Base-by-base conservation (phyloP, 1,140 invertebrate genomes). In the Epicauta chinensis region DNA sequence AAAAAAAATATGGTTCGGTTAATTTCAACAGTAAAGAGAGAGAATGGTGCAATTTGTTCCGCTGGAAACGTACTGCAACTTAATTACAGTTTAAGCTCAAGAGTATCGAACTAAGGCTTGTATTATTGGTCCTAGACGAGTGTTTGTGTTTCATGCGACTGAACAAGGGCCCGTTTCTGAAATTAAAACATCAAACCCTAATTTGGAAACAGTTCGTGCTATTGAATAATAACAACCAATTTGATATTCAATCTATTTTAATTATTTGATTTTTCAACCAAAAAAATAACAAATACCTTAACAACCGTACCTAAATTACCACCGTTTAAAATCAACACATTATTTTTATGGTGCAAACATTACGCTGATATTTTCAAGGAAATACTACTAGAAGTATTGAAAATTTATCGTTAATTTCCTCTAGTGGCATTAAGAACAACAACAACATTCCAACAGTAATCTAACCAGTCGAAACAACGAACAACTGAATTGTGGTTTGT, bases 101-200 rank as follows among this genome's bases (percentile, higher is more conserved):
- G 45, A 47, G 45, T 47, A 47, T 47, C 45, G 45, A 47, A 47
- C 45, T 47, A 47, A 47, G 45, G 45, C 45, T 23, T 37, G 45
- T 47, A 37, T 47, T 47, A 47, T 47, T 47, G 45, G 45, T 47
- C 39, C 51, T 39, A 54, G 44, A 44, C 44, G 52, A 54, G 44
- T 54, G 52, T 54, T 40, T 54, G 38, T 41, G 50, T 37, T 47
- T 54, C 46, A 47, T 45, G 36, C 52, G 45, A 47, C 45, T 38
- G 45, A 47, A 17, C 44, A 54, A 23, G 42, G 51, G 37, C 51
- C 42, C 45, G 39, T 41, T 42, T 51, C 38, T 39, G 43, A 51
- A 50, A 58, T 58, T 58, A 58, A 58, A 58, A 58, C 56, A 58
- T 58, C 56, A 58, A 58, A 48, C 37, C 45, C 47, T 41, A 39